phyloP scores from a whole-genome alignment of 1,140 invertebrate genomes.

The Leptinotarsa undecemlineata region DNA sequence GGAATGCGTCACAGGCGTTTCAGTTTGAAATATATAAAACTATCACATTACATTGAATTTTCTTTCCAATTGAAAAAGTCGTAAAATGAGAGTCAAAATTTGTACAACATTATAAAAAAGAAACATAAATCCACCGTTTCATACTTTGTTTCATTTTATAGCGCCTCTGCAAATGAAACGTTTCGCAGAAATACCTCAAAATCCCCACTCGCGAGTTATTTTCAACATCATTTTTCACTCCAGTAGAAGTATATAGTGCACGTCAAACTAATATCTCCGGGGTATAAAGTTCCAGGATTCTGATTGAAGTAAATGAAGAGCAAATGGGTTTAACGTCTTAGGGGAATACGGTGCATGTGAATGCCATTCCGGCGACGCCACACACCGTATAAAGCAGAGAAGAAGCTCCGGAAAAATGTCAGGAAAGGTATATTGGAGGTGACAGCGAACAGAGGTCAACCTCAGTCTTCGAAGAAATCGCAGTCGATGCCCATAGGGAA shows the following conservation, averaged over 20 bases:
- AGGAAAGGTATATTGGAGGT: conserved; percentile 41
- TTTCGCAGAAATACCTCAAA: conserved; percentile 25
- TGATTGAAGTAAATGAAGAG: conserved; percentile 54
- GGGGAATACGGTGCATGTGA: conserved; percentile 37
- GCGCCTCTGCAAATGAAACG: background rate
- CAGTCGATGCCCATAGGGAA: conserved; percentile 27
- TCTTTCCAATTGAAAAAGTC: no score
- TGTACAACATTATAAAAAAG: no score
- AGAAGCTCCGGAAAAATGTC: conserved; percentile 27
- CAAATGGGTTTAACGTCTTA: conserved; percentile 47
- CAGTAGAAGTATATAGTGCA: conserved; percentile 42
- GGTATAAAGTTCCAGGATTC: conserved; percentile 48
- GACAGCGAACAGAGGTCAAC: conserved; percentile 46
- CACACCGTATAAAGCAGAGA: conserved; percentile 14
- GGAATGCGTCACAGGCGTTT: no score
- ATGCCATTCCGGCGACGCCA: conserved; percentile 15
- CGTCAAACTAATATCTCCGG: conserved; percentile 50
- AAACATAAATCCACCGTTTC: background rate
- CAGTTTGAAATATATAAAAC: no score
- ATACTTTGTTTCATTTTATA: background rate
- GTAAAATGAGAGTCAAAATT: no score
- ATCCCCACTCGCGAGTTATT: conserved; percentile 36
- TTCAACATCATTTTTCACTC: conserved; percentile 52
- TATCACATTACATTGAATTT: no score
- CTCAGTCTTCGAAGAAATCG: conserved; percentile 34